Evolutionary conservation across 2,113 vertebrate species (phyloP).

Genomic region (Peromyscus polionotus): DNA sequence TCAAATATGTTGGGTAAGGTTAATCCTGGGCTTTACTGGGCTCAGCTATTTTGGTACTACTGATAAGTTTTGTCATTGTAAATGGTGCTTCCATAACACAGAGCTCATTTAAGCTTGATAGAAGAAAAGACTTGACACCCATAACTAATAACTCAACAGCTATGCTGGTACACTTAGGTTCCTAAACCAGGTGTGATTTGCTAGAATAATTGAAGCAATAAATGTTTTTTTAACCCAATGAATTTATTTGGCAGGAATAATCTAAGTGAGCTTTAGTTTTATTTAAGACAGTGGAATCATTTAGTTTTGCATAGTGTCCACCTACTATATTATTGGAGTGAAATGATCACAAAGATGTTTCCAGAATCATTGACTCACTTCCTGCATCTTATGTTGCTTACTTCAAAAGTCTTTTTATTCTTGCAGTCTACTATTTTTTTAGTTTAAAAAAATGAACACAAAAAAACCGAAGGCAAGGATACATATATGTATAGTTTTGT

Average conservation of each 20-base stretch:
- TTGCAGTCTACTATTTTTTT: background rate
- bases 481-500: background rate
- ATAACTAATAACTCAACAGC: conserved; percentile 72
- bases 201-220: conserved; percentile 53
- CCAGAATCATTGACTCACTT: background rate
- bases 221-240: conserved; percentile 14
- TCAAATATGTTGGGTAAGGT: background rate
- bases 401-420: background rate
- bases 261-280: background rate
- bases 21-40: conserved; percentile 12
- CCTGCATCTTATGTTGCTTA: background rate
- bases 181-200: conserved; percentile 66
- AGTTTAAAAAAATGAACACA: background rate
- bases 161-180: conserved; percentile 4
- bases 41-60: conserved; percentile 50
- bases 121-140: conserved; percentile 72
- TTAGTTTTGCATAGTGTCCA: conserved; percentile 49
- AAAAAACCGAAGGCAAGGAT: background rate
- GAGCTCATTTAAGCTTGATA: conserved; percentile 80
- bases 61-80: conserved; percentile 48
- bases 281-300: conserved; percentile 27
- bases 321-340: background rate
- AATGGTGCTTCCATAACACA: conserved; percentile 47
- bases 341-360: background rate
- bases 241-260: conserved; percentile 58